These are phyloP conservation scores for Trichoplusia ni DNA, from an alignment of 1,140 invertebrate species.

Conservation along the genomic window DNA sequence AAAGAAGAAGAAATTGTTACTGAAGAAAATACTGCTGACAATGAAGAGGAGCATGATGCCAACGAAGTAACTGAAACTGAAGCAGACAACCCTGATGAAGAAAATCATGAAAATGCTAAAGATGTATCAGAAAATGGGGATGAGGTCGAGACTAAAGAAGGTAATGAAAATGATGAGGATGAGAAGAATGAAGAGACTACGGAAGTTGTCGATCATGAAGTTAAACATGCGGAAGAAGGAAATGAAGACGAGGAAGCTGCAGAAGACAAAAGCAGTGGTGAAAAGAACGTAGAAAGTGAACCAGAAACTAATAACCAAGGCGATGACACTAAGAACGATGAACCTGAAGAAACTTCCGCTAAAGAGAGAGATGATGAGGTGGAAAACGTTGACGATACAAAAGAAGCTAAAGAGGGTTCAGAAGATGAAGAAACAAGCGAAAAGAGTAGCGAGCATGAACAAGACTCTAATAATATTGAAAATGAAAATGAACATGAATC, in stretches of 20 bases:
- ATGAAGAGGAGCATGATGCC: slow-evolving; percentile 33
- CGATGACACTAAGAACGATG: neutral
- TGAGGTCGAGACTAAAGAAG: too few species aligned
- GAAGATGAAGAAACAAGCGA: slow-evolving; percentile 31
- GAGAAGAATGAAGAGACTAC: neutral
- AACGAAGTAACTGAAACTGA: neutral
- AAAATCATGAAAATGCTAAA: neutral
- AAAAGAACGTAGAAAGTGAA: neutral
- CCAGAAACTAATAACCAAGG: too few species aligned
- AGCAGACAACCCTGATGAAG: slow-evolving; percentile 9
- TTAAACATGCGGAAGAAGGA: neutral
- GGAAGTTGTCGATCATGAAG: neutral
- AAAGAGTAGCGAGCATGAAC: slow-evolving; percentile 33
- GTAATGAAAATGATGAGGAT: neutral
- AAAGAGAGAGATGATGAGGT: slow-evolving; percentile 12
- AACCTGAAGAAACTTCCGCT: neutral
- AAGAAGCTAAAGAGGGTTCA: slow-evolving; percentile 30
- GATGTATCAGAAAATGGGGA: neutral
- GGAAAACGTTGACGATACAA: slow-evolving; percentile 4
- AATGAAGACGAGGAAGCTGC: neutral
- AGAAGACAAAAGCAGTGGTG: neutral
- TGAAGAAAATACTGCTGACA: slow-evolving; percentile 30
- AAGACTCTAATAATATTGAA: slow-evolving; percentile 29
- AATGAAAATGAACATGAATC: slow-evolving; percentile 31
- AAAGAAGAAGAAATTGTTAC: slow-evolving; percentile 34